phyloP scores from a whole-genome alignment of 2,888 invertebrate species.

The Maniola hyperantus region DNA sequence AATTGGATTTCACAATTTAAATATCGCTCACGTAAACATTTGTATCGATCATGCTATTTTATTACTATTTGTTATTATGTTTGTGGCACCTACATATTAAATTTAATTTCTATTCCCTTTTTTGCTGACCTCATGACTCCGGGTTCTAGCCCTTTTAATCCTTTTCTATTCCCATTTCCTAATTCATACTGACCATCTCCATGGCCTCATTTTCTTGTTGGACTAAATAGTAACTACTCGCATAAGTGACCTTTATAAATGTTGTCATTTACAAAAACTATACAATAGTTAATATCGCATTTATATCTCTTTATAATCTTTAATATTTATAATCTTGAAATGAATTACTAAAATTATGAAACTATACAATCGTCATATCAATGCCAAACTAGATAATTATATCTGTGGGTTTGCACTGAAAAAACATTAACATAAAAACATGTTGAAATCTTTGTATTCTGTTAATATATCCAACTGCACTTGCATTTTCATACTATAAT shows the following conservation, averaged over 20 bases:
- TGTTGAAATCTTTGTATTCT: no score
- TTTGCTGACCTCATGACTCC: no score
- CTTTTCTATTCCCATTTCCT: not conserved
- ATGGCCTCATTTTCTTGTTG: slow-evolving; percentile 21
- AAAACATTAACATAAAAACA: no score
- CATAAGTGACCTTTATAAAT: slow-evolving; percentile 35
- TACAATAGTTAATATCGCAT: slow-evolving; percentile 13
- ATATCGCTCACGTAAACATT: no score
- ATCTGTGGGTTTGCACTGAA: no score
- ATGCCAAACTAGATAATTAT: no score
- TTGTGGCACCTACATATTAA: no score
- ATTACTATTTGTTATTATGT: not conserved
- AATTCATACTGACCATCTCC: not conserved
- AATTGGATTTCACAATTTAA: no score
- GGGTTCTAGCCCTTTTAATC: no score
- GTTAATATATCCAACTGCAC: no score
- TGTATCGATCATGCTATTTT: not conserved
- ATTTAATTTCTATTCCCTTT: no score
- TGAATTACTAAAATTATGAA: not conserved
- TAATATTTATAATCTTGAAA: slow-evolving; percentile 15
- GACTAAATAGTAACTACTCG: slow-evolving; percentile 38
- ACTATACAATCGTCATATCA: not conserved
- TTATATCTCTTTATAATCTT: slow-evolving; percentile 22
- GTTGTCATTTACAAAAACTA: slow-evolving; percentile 22
- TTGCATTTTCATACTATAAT: no score